Evolutionary conservation across 2,888 invertebrate species (phyloP).

Genomic region (Halocaridina rubra): DNA sequence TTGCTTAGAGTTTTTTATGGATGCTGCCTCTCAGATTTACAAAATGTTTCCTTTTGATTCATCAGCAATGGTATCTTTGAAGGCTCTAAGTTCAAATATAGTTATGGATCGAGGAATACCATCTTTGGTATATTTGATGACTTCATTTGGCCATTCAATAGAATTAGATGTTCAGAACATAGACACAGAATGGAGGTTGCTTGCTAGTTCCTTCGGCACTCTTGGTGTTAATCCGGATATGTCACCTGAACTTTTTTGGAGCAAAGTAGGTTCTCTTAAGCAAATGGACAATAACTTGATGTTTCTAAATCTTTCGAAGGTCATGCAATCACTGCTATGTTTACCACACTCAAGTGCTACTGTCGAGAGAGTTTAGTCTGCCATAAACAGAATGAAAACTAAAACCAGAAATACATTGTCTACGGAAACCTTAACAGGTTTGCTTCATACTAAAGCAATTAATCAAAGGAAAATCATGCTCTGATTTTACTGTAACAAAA

Average conservation of each 20-base stretch:
- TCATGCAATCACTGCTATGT: neutral
- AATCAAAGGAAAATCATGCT: neutral
- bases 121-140: neutral
- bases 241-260: neutral
- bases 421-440: conserved; percentile 4
- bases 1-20: conserved; percentile 1
- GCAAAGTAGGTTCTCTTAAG: neutral
- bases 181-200: conserved; percentile 5
- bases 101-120: neutral
- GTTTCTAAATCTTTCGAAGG: neutral
- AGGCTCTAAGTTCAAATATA: conserved; percentile 1
- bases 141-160: neutral
- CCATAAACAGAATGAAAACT: conserved; percentile 19
- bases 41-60: conserved; percentile 17
- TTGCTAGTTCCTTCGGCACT: neutral
- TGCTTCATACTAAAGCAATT: neutral
- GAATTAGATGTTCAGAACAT: neutral
- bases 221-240: neutral
- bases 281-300: neutral
- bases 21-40: neutral
- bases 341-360: conserved; percentile 10
- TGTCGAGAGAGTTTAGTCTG: neutral
- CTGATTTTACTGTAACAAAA: neutral
- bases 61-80: neutral
- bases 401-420: conserved; percentile 6